phyloP scores from a whole-genome alignment of 2,797 vertebrate species.

The Craterocephalus amniculus region DNA sequence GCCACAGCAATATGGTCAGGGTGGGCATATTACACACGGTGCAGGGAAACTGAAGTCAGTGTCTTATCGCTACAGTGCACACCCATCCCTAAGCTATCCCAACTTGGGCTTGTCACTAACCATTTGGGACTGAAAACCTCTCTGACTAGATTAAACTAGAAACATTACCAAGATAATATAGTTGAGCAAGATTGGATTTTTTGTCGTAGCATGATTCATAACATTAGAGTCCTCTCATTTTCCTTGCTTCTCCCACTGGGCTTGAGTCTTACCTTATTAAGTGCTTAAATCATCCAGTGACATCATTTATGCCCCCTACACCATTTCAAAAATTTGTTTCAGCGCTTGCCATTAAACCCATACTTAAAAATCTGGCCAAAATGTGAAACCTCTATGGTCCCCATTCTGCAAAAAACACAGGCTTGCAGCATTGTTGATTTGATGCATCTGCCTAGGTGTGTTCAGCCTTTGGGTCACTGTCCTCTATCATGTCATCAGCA shows the following conservation, averaged over 20 bases:
- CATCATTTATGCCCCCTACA: constrained; percentile 16
- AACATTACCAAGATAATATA: not conserved
- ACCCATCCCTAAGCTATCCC: constrained; percentile 1
- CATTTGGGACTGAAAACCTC: not conserved
- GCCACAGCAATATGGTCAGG: not conserved
- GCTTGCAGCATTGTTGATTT: constrained; percentile 50
- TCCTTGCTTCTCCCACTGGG: not conserved
- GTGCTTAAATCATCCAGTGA: constrained; percentile 37
- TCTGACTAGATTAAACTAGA: constrained; percentile 10
- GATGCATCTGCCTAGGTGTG: constrained; percentile 47
- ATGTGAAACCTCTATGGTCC: constrained; percentile 31
- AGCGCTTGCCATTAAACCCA: not conserved
- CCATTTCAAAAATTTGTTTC: constrained; percentile 15
- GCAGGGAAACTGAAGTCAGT: not conserved
- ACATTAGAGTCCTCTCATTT: not conserved
- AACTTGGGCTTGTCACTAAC: not conserved
- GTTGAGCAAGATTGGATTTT: not conserved
- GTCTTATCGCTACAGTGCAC: constrained; percentile 12
- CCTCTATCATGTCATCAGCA: constrained; percentile 69
- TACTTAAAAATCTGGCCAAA: not conserved
- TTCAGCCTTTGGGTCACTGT: constrained; percentile 52
- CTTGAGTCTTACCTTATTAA: constrained; percentile 27
- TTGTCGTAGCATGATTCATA: constrained; percentile 7
- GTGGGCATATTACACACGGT: not conserved
- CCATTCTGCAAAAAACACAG: constrained; percentile 49